Conservation (phyloP, 23 tunicate genomes). For the Aplidium turbinatum region DNA sequence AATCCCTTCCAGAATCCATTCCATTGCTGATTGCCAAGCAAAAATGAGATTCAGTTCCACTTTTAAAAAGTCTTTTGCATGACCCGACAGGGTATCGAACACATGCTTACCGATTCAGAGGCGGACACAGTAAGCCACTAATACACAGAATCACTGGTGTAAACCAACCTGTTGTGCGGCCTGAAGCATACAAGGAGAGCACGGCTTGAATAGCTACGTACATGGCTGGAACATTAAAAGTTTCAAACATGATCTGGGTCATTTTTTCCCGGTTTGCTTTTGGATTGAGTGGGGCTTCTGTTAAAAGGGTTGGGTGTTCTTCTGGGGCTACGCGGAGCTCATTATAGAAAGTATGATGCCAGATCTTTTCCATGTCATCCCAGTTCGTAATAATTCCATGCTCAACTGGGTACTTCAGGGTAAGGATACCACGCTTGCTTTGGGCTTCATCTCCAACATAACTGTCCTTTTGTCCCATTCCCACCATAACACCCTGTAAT, state of each 20-base stretch:
- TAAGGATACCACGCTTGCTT: conserved; percentile 86
- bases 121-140: no score
- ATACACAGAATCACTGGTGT: no score
- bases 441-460: conserved; percentile 98
- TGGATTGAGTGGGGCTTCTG: conserved; percentile 94
- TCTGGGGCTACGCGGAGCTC: conserved; percentile 94
- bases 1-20: no score
- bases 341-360: conserved; percentile 99
- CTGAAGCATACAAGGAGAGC: conserved; percentile 88
- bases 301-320: conserved; percentile 90
- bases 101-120: no score
- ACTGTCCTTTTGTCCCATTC: conserved; percentile 95
- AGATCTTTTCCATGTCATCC: conserved; percentile 99
- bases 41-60: no score
- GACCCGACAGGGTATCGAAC: no score
- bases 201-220: conserved; percentile 98
- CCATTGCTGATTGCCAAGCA: no score
- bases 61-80: no score
- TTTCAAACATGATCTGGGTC: conserved; percentile 97
- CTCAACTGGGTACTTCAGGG: conserved; percentile 88
- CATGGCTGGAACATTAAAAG: conserved; percentile 97
- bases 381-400: conserved; percentile 96
- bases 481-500: conserved; percentile 97
- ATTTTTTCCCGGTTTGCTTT: conserved; percentile 94
- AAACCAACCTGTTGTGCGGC: conserved; percentile 90